Conservation (phyloP, 2,797 vertebrate genomes). For the Lithobates sylvaticus region DNA sequence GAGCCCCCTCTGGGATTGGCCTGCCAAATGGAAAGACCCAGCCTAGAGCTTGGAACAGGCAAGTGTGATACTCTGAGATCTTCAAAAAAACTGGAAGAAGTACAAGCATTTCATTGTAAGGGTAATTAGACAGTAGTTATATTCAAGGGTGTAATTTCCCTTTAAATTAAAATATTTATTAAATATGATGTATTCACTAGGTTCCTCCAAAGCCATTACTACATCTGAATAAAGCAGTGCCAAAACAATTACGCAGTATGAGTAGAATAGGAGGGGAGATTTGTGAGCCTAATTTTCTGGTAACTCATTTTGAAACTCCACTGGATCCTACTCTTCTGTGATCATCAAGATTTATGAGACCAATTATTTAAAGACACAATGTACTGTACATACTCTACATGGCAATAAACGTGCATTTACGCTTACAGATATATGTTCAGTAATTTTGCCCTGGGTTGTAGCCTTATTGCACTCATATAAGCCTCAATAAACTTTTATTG, state of each 20-base stretch:
- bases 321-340: slow-evolving; percentile 20
- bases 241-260: not conserved
- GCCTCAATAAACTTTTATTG: slow-evolving; percentile 36
- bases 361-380: slow-evolving; percentile 17
- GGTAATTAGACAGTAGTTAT: no score
- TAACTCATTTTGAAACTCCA: slow-evolving; percentile 24
- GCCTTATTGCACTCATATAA: slow-evolving; percentile 18
- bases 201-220: not conserved
- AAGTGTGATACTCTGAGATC: no score
- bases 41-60: no score
- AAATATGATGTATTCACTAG: no score
- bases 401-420: slow-evolving; percentile 12
- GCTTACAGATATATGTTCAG: slow-evolving; percentile 7
- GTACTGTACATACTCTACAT: slow-evolving; percentile 4
- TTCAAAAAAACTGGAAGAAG: no score
- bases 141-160: no score
- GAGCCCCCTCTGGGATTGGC: no score
- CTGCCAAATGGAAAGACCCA: no score
- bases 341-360: slow-evolving; percentile 35
- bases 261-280: not conserved
- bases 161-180: no score
- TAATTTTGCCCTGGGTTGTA: not conserved
- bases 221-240: not conserved
- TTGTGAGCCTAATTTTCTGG: slow-evolving; percentile 13
- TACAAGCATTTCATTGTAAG: no score